phyloP scores from a whole-genome alignment of 2,113 vertebrate genomes.

The Pseudorectes ferrugineus region DNA sequence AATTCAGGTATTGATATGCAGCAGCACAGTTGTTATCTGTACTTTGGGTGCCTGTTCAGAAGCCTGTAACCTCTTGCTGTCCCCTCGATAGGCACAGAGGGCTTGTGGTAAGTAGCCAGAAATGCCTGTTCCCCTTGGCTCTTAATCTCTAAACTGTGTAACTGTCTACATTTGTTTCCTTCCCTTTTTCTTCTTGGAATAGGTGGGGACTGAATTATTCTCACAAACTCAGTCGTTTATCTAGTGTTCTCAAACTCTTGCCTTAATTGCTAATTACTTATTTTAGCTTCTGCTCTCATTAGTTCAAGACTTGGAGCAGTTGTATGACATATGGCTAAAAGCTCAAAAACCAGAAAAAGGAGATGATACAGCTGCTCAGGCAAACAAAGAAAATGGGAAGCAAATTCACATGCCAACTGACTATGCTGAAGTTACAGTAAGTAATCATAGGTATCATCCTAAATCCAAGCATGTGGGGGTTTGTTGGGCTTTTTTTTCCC shows the following conservation, averaged over 20 bases:
- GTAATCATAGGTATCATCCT: neutral
- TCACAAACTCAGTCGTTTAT: neutral
- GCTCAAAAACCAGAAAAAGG: slow-evolving; percentile 87
- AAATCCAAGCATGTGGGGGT: neutral
- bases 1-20: neutral
- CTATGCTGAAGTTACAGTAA: slow-evolving; percentile 93
- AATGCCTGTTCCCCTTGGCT: neutral
- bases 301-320: slow-evolving; percentile 97
- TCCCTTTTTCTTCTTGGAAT: neutral
- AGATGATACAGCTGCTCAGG: slow-evolving; percentile 78
- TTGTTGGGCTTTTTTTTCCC: neutral
- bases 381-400: slow-evolving; percentile 87
- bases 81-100: neutral
- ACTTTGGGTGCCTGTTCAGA: neutral
- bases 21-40: neutral
- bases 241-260: slow-evolving; percentile 26
- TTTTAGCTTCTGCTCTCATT: slow-evolving; percentile 52
- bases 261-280: slow-evolving; percentile 58
- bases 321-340: slow-evolving; percentile 95
- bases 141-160: neutral
- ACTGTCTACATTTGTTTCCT: neutral
- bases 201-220: neutral
- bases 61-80: neutral
- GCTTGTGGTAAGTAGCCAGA: neutral
- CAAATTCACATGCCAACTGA: slow-evolving; percentile 98